Conservation (phyloP, 2,797 vertebrate genomes). For the Stomatorhinus walkeri region DNA sequence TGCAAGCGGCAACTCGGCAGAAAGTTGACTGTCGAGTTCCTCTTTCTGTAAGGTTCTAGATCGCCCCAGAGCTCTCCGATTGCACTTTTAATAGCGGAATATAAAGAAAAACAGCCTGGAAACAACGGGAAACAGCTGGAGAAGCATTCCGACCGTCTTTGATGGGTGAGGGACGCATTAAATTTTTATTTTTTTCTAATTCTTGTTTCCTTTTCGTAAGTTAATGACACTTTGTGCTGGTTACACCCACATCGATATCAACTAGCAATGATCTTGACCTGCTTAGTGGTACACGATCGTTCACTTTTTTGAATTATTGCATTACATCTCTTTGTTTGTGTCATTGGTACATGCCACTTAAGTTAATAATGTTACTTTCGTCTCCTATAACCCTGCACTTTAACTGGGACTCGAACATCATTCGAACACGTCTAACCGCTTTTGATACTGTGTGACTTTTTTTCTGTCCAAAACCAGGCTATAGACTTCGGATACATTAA, state of each 20-base stretch:
- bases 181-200: neutral
- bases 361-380: neutral
- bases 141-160: neutral
- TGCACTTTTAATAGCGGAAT: neutral
- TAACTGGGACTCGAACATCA: neutral
- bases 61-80: neutral
- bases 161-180: neutral
- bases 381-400: neutral
- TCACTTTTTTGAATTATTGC: neutral
- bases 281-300: neutral
- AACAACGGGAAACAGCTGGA: neutral
- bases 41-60: neutral
- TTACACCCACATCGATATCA: neutral
- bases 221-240: neutral
- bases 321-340: neutral
- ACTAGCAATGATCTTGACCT: neutral
- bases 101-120: neutral
- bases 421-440: neutral
- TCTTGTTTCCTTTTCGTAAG: neutral
- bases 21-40: neutral
- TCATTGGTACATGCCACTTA: neutral
- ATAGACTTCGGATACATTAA: neutral
- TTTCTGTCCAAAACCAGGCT: neutral
- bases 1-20: neutral
- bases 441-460: neutral